A percentile compares a stretch with the other conserved stretches of the same genome.
Conservation (phyloP, 2,113 vertebrate genomes). For the Nettapus auritus region DNA sequence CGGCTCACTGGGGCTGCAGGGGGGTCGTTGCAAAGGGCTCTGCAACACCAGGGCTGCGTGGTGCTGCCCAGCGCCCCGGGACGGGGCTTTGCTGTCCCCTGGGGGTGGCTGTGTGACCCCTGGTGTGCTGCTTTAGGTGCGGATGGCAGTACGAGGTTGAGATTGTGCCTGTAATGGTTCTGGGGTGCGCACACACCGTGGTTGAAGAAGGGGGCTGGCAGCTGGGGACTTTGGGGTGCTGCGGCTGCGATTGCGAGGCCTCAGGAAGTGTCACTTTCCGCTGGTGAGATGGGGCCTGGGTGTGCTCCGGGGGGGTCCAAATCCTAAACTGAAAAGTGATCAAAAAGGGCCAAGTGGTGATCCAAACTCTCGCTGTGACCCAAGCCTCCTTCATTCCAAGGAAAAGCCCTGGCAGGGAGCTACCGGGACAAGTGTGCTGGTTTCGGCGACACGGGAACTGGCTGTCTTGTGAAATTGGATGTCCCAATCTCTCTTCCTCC, state of each 20-base stretch:
- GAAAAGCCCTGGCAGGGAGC: neutral
- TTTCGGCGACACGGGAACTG: neutral
- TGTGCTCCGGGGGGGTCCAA: neutral
- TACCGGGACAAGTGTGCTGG: neutral
- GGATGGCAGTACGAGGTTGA: neutral
- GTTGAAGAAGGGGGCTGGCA: neutral
- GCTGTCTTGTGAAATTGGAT: constrained; percentile 23
- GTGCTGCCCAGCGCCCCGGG: too few relatives aligned
- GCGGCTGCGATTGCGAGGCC: neutral
- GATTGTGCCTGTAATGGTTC: neutral
- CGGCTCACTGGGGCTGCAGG: too few relatives aligned
- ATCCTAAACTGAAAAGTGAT: accelerated
- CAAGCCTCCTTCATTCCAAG: accelerated
- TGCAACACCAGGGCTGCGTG: neutral
- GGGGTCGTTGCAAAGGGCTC: neutral
- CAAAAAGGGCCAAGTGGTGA: neutral
- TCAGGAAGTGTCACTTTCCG: neutral
- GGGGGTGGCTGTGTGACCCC: too few relatives aligned
- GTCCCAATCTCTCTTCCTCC: constrained; percentile 60
- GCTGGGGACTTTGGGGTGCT: neutral
- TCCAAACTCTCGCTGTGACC: accelerated
- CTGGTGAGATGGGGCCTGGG: neutral
- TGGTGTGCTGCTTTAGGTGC: neutral
- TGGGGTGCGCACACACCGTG: accelerated
- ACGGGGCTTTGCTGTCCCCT: neutral